Base-by-base conservation (phyloP, 2,888 invertebrate species). In the Epistrophe eligans region DNA sequence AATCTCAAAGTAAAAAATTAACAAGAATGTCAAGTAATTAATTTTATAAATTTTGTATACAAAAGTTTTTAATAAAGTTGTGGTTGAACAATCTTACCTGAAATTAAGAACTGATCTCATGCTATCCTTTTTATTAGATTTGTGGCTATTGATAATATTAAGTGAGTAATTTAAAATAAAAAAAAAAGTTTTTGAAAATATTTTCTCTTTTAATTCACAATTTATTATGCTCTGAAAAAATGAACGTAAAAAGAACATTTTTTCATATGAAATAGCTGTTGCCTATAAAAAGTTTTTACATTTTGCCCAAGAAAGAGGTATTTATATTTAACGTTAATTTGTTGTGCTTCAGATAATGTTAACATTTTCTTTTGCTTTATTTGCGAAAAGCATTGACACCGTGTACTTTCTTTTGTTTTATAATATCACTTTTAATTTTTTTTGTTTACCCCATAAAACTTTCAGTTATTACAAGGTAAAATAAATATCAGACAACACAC, bases 91-190 rank as follows among this genome's bases (percentile, higher is more conserved):
- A 32, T 6, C 7, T 79, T 32, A 87, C 87, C 87, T 70, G 7
- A 79, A 72, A 64, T 57, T 67, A 57, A 57, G 38, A 71, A 60
- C 79, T 79, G 83, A 87, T 87, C 55, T 87, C 87, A 87, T 87
- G 83, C 83, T 87, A 87, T 83, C 87, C 76, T 66, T 79, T 87
- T 87, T 83, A 57, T 60, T 79, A 71, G 15, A 50, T 38, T 66
- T 76, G 52, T 58, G 45, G 6, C 11, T 60, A 32, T 11, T 71
- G 57, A 74, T 71, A 66, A 50, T 58, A 24, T 71, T 38, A 28
- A 50, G 11, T 11, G 52, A 48, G 35, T 9, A 38, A 15, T 38
- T 35, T 4, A n/a, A 50, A 52, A 67, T 50, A 35, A 38, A 35
- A 19, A 35, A 28, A 50, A 9, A 35, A 10, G 4, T 15, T 28